Evolutionary conservation across 2,888 invertebrate species (phyloP).

Genomic region (Noctua pronuba): DNA sequence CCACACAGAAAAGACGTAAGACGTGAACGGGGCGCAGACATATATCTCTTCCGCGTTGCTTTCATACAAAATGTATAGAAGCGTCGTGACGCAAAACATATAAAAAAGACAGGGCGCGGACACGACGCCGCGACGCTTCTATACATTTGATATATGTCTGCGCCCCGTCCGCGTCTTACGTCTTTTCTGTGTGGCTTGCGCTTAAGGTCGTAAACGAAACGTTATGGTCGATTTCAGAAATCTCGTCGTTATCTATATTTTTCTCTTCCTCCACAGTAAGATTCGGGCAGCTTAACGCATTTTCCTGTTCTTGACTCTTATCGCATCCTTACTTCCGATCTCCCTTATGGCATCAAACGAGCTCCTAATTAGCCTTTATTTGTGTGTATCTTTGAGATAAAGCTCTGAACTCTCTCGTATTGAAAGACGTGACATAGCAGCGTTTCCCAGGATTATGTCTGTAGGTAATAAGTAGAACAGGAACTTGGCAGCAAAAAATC

Average conservation of each 20-base stretch:
- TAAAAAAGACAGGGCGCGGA: no score
- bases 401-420: constrained; percentile 11
- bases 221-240: not conserved
- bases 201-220: not conserved
- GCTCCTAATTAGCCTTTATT: constrained; percentile 29
- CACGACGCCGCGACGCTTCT: no score
- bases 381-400: constrained; percentile 34
- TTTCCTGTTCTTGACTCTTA: constrained; percentile 26
- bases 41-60: no score
- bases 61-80: no score
- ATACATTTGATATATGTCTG: no score
- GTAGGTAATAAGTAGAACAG: constrained; percentile 12
- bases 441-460: constrained; percentile 32
- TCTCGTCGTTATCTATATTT: not conserved
- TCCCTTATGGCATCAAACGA: constrained; percentile 5
- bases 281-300: constrained; percentile 5
- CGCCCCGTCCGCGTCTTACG: no score
- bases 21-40: no score
- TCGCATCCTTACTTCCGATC: constrained; percentile 1
- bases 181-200: no score
- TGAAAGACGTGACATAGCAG: constrained; percentile 35
- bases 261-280: not conserved
- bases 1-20: no score
- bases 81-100: no score
- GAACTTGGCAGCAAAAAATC: not conserved